Percentiles rank a stretch among this genome's conserved stretches.
Conservation (phyloP, 1,140 invertebrate species). For the Drosophila murphyi region DNA sequence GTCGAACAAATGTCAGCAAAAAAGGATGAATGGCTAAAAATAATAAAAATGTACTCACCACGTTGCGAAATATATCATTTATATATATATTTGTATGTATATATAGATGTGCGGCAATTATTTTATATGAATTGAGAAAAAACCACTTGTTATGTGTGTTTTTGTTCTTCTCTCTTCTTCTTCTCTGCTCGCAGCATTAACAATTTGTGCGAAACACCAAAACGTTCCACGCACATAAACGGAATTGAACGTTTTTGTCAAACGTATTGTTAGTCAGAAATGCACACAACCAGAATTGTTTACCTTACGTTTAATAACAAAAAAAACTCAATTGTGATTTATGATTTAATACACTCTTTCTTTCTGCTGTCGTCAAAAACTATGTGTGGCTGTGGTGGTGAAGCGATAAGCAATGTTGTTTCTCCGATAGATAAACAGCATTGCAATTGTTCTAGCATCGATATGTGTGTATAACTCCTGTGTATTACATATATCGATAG, state of each 20-base stretch:
- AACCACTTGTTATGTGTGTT: conserved; percentile 76
- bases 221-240: conserved; percentile 59
- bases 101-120: conserved; percentile 10
- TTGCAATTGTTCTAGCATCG: conserved; percentile 8
- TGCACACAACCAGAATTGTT: conserved; percentile 39
- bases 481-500: conserved; percentile 2
- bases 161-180: too few species aligned
- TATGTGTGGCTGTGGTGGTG: conserved; percentile 44
- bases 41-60: conserved; percentile 42
- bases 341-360: conserved; percentile 38
- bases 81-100: background rate
- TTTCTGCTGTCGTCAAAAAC: conserved; percentile 55
- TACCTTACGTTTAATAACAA: conserved; percentile 19
- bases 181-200: conserved; percentile 38
- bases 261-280: conserved; percentile 12
- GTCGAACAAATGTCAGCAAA: conserved; percentile 13
- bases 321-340: conserved; percentile 43
- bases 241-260: conserved; percentile 1
- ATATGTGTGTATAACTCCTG: background rate
- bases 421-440: background rate
- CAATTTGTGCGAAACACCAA: conserved; percentile 56
- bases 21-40: conserved; percentile 9
- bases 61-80: conserved; percentile 21
- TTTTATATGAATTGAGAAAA: conserved; percentile 42
- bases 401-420: conserved; percentile 18